These are phyloP conservation scores for Spinus olivaceus DNA, from an alignment of 2,797 vertebrate species.

Conservation along the genomic window DNA sequence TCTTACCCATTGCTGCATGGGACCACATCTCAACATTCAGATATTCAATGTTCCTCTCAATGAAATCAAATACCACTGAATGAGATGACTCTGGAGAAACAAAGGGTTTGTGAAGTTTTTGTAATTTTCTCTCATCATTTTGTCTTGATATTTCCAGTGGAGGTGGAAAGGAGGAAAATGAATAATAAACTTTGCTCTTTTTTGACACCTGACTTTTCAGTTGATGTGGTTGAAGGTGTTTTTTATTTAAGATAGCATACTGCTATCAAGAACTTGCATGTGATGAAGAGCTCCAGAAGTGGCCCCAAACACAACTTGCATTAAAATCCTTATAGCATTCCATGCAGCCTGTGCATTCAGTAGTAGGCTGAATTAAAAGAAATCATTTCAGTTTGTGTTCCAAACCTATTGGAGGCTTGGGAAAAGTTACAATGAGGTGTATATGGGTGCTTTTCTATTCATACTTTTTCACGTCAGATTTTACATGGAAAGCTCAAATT, in stretches of 20 bases:
- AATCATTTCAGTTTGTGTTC: background rate
- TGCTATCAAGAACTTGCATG: background rate
- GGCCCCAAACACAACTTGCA: background rate
- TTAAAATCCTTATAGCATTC: background rate
- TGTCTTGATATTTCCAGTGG: background rate
- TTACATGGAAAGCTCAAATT: background rate
- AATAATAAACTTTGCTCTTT: background rate
- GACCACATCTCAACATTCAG: background rate
- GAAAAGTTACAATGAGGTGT: background rate
- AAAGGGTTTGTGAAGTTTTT: background rate
- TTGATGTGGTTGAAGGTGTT: background rate
- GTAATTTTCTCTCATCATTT: background rate
- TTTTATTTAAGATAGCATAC: background rate
- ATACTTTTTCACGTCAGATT: background rate
- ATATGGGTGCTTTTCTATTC: background rate
- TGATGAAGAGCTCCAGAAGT: background rate
- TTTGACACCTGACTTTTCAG: background rate
- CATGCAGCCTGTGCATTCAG: background rate
- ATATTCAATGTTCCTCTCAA: background rate
- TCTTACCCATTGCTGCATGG: background rate
- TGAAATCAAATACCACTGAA: background rate
- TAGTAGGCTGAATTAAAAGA: background rate
- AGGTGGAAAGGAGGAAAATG: background rate
- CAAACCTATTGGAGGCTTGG: fast-evolving
- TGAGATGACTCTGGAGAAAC: background rate